Base-by-base conservation (phyloP, 1,140 invertebrate genomes). In the Metopolophium dirhodum region DNA sequence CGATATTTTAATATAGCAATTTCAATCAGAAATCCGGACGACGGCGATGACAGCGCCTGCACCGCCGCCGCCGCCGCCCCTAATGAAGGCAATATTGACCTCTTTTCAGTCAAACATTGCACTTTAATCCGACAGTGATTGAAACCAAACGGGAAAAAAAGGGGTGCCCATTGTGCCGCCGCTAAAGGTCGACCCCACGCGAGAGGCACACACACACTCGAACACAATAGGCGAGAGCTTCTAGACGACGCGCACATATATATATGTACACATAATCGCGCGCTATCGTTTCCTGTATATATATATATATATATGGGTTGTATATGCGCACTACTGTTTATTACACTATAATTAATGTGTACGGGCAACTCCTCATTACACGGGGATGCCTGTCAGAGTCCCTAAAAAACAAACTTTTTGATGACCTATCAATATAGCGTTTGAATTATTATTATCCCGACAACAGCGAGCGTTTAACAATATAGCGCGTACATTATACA, bases 71-170 rank as follows among this genome's bases (percentile, higher is more conserved):
- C 83, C 11, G 51, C 51, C 54, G 49, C 47, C 45, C n/a, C 41
- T 57, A 86, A 93, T 86, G 91, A 93, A 85, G 91, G 91, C 91
- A 93, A 93, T 93, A 93, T 93, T 93, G 91, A 93, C 91, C 91
- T 93, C 82, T 93, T 85, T 93, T 85, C 91, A 85, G 91, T 85
- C 77, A 85, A 85, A 93, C 91, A 86, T 93, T 57, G 91, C 91
- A 93, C 91, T 93, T 93, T 93, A 93, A 93, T 93, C 91, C 30
- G 91, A 93, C 91, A 93, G 77, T 93, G 91, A 93, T 93, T 93
- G 91, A 93, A 93, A 93, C 49, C 82, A 22, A 83, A 93, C 82
- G 68, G 20, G 45, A 91, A 82, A 85, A 92, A 85, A 85, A 93
- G 2, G 91, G 91, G 91, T 93, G 14, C 11, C 91, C 51, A 93